Evolutionary conservation across 1,140 invertebrate genomes (phyloP).

Genomic region (Metopolophium dirhodum): DNA sequence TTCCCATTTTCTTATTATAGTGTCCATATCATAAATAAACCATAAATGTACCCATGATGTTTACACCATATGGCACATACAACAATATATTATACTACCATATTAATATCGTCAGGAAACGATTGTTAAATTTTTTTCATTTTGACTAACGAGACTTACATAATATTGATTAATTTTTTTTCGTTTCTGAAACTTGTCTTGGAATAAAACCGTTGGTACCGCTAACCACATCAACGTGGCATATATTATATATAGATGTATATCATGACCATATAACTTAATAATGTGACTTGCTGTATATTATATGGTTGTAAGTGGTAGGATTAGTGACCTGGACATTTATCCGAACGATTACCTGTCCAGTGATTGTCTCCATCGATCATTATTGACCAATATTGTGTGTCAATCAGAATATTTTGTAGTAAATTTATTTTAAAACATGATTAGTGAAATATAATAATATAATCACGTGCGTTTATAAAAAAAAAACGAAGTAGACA

Average conservation of each 20-base stretch:
- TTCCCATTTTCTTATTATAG: background rate
- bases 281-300: background rate
- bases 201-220: no score
- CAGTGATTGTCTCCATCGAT: background rate
- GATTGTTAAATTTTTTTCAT: background rate
- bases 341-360: background rate
- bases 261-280: background rate
- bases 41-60: background rate
- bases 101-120: background rate
- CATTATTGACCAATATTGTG: background rate
- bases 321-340: background rate
- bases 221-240: no score
- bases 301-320: background rate
- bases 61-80: background rate
- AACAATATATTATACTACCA: background rate
- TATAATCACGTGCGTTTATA: background rate
- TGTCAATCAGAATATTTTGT: background rate
- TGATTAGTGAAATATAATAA: no score
- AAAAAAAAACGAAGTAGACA: background rate
- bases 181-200: no score
- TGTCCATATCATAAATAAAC: background rate
- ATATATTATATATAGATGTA: background rate
- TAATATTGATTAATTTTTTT: background rate
- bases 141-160: background rate
- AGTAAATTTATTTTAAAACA: background rate